These are phyloP conservation scores for Polydrusus pterygomalis DNA, from an alignment of 2,888 invertebrate species.

Conservation along the genomic window DNA sequence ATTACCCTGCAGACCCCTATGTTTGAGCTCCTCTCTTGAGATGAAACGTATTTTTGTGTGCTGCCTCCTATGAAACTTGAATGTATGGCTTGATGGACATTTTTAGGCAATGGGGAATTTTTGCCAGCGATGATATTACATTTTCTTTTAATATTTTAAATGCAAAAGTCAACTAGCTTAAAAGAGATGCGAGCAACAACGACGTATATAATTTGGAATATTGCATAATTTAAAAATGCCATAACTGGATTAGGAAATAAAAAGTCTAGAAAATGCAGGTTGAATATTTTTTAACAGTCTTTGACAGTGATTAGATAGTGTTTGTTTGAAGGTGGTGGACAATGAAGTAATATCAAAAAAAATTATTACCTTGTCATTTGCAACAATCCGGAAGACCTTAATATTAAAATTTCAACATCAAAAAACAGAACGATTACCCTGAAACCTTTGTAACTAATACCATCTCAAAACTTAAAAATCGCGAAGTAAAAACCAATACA, in stretches of 20 bases:
- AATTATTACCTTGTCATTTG: no score
- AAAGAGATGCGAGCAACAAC: background rate
- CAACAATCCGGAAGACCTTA: no score
- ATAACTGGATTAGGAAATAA: background rate
- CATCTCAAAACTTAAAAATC: no score
- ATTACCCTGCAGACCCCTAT: no score
- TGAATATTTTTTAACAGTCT: background rate
- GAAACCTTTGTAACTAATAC: no score
- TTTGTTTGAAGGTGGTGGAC: no score
- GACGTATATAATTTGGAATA: background rate
- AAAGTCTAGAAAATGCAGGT: background rate
- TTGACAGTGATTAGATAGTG: no score
- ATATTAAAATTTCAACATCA: no score
- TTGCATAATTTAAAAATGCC: conserved; percentile 9
- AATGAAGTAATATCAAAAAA: no score
- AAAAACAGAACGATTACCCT: no score
- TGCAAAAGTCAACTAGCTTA: background rate
- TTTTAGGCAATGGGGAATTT: conserved; percentile 9
- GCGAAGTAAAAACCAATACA: no score
- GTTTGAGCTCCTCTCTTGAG: conserved; percentile 9
- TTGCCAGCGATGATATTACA: conserved; percentile 1
- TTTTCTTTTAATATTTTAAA: conserved; percentile 8
- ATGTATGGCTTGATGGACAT: conserved; percentile 11
- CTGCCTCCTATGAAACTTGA: conserved; percentile 7
- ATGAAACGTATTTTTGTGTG: conserved; percentile 16